phyloP scores from a whole-genome alignment of 2,113 vertebrate species.

The Nestor notabilis region DNA sequence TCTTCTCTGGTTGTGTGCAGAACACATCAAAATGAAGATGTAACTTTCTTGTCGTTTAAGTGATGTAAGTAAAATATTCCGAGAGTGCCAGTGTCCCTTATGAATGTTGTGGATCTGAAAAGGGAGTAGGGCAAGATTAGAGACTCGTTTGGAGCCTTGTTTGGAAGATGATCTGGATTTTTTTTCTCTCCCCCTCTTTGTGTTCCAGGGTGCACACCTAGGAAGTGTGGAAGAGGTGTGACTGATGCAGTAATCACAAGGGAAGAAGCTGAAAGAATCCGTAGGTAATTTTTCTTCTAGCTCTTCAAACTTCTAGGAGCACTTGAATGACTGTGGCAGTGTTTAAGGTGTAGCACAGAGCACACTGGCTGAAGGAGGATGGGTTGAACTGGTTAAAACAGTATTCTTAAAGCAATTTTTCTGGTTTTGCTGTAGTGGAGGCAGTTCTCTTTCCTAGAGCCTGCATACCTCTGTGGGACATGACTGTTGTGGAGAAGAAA shows the following conservation, averaged over 20 bases:
- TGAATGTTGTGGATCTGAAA: background rate
- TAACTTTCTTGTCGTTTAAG: background rate
- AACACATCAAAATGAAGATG: background rate
- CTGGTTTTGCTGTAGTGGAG: background rate
- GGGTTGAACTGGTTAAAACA: background rate
- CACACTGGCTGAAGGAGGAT: background rate
- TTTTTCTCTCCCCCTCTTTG: background rate
- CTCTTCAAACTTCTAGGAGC: background rate
- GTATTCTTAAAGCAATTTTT: background rate
- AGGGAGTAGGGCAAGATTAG: background rate
- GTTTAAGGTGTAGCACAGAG: background rate
- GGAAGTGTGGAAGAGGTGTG: conserved; percentile 88
- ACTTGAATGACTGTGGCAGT: background rate
- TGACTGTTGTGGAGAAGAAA: background rate
- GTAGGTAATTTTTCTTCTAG: conserved; percentile 67
- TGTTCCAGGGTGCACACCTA: conserved; percentile 90
- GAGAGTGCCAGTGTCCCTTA: background rate
- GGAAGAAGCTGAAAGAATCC: conserved; percentile 82
- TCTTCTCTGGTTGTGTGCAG: background rate
- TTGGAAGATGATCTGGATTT: background rate
- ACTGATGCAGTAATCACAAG: conserved; percentile 82
- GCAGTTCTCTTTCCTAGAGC: background rate
- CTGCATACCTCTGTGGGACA: background rate
- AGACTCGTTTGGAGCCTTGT: background rate
- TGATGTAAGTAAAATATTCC: background rate